phyloP scores from a whole-genome alignment of 2,888 invertebrate genomes.

The Drosophila flavopinicola region DNA sequence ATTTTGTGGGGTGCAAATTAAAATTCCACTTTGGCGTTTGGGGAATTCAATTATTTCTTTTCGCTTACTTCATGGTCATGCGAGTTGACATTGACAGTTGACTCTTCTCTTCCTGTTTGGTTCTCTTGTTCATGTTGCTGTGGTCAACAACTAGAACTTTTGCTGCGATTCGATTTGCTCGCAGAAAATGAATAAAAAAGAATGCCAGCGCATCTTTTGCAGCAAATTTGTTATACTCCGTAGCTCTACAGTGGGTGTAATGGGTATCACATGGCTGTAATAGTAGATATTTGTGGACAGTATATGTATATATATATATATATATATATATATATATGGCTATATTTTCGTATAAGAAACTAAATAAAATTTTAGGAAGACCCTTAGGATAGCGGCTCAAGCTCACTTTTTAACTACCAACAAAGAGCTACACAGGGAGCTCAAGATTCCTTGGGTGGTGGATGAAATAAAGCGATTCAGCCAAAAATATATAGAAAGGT shows the following conservation, averaged over 20 bases:
- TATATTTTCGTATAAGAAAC: too few relatives aligned
- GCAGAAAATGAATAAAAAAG: conserved; percentile 11
- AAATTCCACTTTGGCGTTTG: conserved; percentile 82
- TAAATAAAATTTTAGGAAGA: too few relatives aligned
- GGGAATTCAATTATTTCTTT: conserved; percentile 81
- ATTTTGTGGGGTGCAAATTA: conserved; percentile 74
- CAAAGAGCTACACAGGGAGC: too few relatives aligned
- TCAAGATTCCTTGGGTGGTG: too few relatives aligned
- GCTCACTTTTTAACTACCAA: too few relatives aligned
- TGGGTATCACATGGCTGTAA: neutral
- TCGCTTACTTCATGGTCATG: conserved; percentile 55
- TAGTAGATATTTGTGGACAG: too few relatives aligned
- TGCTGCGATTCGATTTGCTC: conserved; percentile 15
- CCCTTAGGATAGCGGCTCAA: too few relatives aligned
- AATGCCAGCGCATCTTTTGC: conserved; percentile 23
- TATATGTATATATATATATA: too few relatives aligned
- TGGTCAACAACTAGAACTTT: conserved; percentile 63
- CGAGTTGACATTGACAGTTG: conserved; percentile 69
- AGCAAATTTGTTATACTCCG: conserved; percentile 20
- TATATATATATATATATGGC: too few relatives aligned
- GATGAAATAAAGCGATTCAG: too few relatives aligned
- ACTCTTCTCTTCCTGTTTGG: conserved; percentile 17
- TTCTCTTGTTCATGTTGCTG: conserved; percentile 35
- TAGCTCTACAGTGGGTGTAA: neutral
- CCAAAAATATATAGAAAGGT: too few relatives aligned